phyloP scores from a whole-genome alignment of 2,797 vertebrate genomes.

The Limnodromus scolopaceus region DNA sequence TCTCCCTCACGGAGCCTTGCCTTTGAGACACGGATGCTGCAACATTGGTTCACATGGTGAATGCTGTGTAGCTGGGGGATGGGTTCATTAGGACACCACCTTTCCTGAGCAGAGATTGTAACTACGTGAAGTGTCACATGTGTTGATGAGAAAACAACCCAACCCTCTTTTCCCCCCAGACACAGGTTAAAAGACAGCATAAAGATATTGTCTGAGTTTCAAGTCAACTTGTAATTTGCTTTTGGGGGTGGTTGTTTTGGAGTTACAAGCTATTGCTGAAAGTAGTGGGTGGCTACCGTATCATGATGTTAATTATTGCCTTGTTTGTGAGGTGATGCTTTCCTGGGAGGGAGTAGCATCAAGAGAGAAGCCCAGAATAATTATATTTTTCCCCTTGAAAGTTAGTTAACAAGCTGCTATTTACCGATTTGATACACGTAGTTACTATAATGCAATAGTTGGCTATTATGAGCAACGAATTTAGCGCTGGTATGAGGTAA shows the following conservation, averaged over 20 bases:
- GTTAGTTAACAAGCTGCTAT: background rate
- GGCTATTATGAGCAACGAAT: background rate
- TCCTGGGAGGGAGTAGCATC: background rate
- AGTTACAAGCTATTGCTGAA: background rate
- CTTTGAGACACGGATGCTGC: background rate
- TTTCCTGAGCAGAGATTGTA: background rate
- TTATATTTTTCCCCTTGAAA: constrained; percentile 4
- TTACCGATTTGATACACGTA: background rate
- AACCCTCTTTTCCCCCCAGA: background rate
- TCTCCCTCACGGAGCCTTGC: background rate
- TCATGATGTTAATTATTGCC: background rate
- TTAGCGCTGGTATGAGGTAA: background rate
- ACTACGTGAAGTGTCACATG: background rate
- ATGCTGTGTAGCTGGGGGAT: background rate
- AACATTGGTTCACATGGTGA: background rate
- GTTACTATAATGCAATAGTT: background rate
- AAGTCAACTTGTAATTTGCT: background rate
- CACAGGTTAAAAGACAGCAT: background rate
- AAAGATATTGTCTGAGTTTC: background rate
- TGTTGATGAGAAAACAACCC: background rate
- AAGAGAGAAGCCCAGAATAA: background rate
- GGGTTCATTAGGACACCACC: background rate
- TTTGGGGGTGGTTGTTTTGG: background rate
- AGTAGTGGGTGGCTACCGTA: background rate
- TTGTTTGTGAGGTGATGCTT: constrained; percentile 3